Evolutionary conservation across 2,113 vertebrate species (phyloP).

Genomic region (Tonatia bakeri): DNA sequence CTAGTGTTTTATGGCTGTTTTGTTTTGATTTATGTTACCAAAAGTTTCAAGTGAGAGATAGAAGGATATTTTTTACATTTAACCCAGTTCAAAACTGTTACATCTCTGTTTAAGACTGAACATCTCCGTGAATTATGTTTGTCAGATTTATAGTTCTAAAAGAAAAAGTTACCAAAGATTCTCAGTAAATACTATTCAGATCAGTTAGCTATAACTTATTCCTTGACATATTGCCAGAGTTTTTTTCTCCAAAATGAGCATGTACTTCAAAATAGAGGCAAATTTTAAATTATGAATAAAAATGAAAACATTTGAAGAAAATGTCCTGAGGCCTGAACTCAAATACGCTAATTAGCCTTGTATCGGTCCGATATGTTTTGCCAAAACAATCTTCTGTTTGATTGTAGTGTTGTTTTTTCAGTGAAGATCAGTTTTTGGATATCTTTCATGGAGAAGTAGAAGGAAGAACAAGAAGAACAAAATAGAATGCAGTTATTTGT

Average conservation of each 20-base stretch:
- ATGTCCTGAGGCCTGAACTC: conserved; percentile 11
- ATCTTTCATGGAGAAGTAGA: conserved; percentile 27
- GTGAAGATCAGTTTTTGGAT: conserved; percentile 42
- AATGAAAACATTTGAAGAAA: conserved; percentile 56
- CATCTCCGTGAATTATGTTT: background rate
- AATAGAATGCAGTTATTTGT: background rate
- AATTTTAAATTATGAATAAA: conserved; percentile 57
- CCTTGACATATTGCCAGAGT: background rate
- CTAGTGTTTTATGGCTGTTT: background rate
- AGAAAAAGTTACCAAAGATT: conserved; percentile 30
- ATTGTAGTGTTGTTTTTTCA: conserved; percentile 56
- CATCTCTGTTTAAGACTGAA: conserved; percentile 32
- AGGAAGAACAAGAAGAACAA: conserved; percentile 1
- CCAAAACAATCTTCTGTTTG: conserved; percentile 55
- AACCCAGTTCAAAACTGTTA: background rate
- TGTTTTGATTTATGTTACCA: conserved; percentile 27
- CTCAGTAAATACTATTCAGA: conserved; percentile 38
- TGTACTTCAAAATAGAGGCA: background rate
- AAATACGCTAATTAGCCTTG: conserved; percentile 58
- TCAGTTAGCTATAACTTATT: conserved; percentile 50
- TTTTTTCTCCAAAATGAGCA: conserved; percentile 50
- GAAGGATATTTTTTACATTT: background rate
- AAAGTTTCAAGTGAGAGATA: background rate
- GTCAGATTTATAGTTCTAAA: background rate
- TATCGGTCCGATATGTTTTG: conserved; percentile 55